These are phyloP conservation scores for Myiopsitta monachus DNA, from an alignment of 2,113 vertebrate genomes.

Conservation along the genomic window DNA sequence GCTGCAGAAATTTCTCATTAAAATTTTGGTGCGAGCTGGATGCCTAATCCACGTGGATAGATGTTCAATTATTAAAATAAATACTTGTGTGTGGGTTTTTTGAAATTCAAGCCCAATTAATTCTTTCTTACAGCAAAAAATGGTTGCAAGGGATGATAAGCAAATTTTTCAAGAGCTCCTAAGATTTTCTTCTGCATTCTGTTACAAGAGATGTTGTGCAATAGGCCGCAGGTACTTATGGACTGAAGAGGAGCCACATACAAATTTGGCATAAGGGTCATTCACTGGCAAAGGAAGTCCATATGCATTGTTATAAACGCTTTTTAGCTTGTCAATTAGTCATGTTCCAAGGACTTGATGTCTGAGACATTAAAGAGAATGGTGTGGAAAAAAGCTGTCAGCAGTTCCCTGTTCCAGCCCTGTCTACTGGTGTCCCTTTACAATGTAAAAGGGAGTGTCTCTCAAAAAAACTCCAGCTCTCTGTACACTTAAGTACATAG, in stretches of 20 bases:
- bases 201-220: background rate
- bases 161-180: background rate
- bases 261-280: background rate
- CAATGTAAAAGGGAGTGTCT: background rate
- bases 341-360: background rate
- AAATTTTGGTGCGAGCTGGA: background rate
- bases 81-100: background rate
- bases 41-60: background rate
- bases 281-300: background rate
- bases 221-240: background rate
- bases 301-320: background rate
- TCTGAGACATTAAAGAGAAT: background rate
- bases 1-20: background rate
- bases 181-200: background rate
- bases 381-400: background rate
- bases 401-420: background rate
- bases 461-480: background rate
- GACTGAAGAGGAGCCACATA: background rate
- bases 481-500: background rate
- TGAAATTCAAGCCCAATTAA: background rate
- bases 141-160: background rate
- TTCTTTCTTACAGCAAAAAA: conserved; percentile 8
- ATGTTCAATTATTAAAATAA: background rate
- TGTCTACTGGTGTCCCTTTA: background rate
- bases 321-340: background rate